Percentiles rank a stretch among this genome's conserved stretches.
Conservation (phyloP, 2,888 invertebrate species). For the Neoaliturus tenellus region DNA sequence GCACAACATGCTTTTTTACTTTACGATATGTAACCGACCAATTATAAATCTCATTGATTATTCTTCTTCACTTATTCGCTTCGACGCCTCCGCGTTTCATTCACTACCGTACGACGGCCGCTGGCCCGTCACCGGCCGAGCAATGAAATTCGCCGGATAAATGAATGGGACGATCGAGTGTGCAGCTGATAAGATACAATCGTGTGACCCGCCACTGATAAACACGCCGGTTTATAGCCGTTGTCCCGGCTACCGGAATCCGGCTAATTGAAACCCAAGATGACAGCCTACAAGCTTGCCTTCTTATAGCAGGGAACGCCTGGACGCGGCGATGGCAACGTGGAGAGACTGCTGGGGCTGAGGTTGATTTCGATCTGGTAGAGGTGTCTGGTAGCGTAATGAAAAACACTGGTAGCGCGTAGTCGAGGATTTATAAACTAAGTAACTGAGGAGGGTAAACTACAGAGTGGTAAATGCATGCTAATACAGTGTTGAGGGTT, state of each 20-base stretch:
- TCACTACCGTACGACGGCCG: neutral
- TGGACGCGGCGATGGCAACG: neutral
- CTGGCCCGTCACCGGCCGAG: neutral
- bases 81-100: neutral
- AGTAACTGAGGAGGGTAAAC: too few species aligned
- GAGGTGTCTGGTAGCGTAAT: neutral
- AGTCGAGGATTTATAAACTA: too few species aligned
- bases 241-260: conserved; percentile 44
- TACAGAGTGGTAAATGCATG: too few species aligned
- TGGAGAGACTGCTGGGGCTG: neutral
- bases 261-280: conserved; percentile 40
- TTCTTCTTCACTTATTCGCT: too few species aligned
- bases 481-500: too few species aligned
- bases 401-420: too few species aligned
- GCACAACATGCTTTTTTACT: too few species aligned
- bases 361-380: neutral
- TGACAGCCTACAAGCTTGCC: conserved; percentile 35
- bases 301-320: conserved; percentile 24
- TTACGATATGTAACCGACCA: too few species aligned
- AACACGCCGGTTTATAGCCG: conserved; percentile 9
- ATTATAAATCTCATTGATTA: too few species aligned
- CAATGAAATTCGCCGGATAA: conserved; percentile 38
- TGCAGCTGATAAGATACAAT: conserved; percentile 40
- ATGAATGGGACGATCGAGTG: conserved; percentile 36
- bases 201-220: conserved; percentile 31